These are phyloP conservation scores for Aphelenchoides avenae DNA, from an alignment of 1,140 invertebrate species.

Conservation along the genomic window DNA sequence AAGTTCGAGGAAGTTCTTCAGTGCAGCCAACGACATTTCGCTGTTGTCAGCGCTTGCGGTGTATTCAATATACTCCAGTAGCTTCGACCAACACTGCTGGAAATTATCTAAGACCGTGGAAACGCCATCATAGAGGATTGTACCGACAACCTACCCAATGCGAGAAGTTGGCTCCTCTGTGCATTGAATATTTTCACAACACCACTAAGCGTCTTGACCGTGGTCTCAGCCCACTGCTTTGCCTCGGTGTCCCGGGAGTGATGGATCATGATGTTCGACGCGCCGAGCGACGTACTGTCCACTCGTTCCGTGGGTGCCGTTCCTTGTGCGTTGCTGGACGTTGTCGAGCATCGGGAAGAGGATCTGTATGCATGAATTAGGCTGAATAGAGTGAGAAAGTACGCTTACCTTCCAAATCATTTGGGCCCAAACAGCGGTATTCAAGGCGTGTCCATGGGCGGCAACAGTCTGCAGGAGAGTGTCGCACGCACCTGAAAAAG, in stretches of 20 bases:
- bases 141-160: constrained; percentile 35
- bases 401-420: constrained; percentile 50
- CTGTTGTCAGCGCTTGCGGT: constrained; percentile 61
- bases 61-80: constrained; percentile 60
- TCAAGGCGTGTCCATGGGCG: constrained; percentile 73
- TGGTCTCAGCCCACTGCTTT: constrained; percentile 98
- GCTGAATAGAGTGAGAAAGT: not conserved
- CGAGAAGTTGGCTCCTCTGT: constrained; percentile 44
- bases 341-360: constrained; percentile 91
- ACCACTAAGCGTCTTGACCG: constrained; percentile 65
- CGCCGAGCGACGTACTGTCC: constrained; percentile 72
- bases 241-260: constrained; percentile 96
- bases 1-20: constrained; percentile 62
- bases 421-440: constrained; percentile 44
- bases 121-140: not conserved
- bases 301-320: constrained; percentile 84
- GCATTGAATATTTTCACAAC: constrained; percentile 58
- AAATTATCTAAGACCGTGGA: constrained; percentile 49
- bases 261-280: constrained; percentile 86
- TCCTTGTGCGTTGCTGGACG: constrained; percentile 79
- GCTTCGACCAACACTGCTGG: constrained; percentile 33
- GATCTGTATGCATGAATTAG: constrained; percentile 64
- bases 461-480: constrained; percentile 94
- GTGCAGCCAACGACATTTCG: constrained; percentile 63
- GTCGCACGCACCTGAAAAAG: constrained; percentile 31